phyloP scores from a whole-genome alignment of 2,797 vertebrate genomes.

The Prunella strophiata region DNA sequence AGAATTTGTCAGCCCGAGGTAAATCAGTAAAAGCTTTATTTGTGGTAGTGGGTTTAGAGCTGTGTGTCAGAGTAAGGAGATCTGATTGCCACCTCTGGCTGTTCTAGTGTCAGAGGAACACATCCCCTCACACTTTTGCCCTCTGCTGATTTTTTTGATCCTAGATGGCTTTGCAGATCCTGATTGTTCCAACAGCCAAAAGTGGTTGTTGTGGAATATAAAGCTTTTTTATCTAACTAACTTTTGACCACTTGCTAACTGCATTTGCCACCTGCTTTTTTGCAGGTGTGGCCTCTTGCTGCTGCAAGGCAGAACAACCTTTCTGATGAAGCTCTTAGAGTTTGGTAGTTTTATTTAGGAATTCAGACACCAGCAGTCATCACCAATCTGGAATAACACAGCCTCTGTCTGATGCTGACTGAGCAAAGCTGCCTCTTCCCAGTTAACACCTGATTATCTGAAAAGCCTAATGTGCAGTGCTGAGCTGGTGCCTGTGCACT shows the following conservation, averaged over 20 bases:
- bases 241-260: background rate
- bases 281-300: background rate
- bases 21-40: background rate
- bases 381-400: background rate
- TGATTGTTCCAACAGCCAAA: background rate
- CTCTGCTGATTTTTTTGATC: background rate
- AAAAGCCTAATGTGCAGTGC: background rate
- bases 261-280: background rate
- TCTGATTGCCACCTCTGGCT: background rate
- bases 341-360: background rate
- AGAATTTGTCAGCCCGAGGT: background rate
- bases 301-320: background rate
- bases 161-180: background rate
- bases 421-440: background rate
- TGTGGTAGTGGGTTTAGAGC: background rate
- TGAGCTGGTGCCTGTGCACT: background rate
- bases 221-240: background rate
- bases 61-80: background rate
- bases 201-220: fast-evolving
- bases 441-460: background rate
- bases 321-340: background rate
- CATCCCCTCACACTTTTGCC: background rate
- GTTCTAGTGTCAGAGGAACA: background rate
- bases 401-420: background rate
- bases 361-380: background rate